A percentile compares a stretch with the other conserved stretches of the same genome.
phyloP scores from a whole-genome alignment of 2,113 vertebrate genomes.

The Megaptera novaeangliae region DNA sequence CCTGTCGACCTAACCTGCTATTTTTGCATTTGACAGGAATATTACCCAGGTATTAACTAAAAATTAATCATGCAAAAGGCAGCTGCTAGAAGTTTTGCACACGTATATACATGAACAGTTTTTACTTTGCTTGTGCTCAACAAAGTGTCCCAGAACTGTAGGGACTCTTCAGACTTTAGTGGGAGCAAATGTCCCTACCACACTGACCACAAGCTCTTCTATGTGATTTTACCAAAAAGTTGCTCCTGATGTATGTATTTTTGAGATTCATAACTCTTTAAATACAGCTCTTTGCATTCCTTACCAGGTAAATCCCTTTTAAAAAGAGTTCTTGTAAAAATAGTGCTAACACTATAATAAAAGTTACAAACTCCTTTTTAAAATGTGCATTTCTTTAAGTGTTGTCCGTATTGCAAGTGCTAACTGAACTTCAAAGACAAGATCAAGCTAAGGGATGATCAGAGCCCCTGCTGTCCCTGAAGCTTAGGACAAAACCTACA shows the following conservation, averaged over 20 bases:
- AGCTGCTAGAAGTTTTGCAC: not conserved
- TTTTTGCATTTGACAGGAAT: not conserved
- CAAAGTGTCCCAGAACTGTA: not conserved
- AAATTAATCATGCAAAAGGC: not conserved
- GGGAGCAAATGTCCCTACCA: not conserved
- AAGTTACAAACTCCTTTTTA: not conserved
- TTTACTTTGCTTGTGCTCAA: not conserved
- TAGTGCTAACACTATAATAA: not conserved
- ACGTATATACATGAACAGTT: not conserved
- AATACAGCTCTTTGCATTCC: not conserved
- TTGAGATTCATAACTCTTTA: not conserved
- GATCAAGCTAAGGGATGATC: not conserved
- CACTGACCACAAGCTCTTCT: not conserved
- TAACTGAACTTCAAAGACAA: not conserved
- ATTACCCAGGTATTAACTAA: not conserved
- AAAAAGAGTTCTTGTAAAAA: not conserved
- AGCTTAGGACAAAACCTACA: not conserved
- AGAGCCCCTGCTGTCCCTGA: not conserved
- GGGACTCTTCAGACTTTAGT: not conserved
- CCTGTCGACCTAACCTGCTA: not conserved
- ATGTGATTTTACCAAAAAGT: not conserved
- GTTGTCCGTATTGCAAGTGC: not conserved
- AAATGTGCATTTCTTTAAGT: not conserved
- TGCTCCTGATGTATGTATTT: not conserved
- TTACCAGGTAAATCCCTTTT: not conserved